Percentiles rank a stretch among this genome's conserved stretches.
Evolutionary conservation across 1,140 invertebrate species (phyloP).

Genomic region (Chrysomallon squamiferum): DNA sequence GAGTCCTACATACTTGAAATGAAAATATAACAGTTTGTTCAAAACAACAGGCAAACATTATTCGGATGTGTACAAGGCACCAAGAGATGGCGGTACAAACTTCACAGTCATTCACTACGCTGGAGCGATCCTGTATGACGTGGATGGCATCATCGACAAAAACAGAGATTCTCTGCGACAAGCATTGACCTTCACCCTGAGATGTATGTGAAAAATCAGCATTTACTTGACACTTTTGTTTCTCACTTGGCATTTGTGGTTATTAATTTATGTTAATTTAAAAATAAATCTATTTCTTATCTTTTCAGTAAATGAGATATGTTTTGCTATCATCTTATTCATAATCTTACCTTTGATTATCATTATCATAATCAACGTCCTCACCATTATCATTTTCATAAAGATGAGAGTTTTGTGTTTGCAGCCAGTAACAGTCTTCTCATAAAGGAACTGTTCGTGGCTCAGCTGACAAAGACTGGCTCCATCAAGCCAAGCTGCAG

Average conservation of each 20-base stretch:
- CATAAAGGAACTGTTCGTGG: conserved; percentile 50
- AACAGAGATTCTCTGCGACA: conserved; percentile 78
- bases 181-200: conserved; percentile 41
- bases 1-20: no score
- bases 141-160: conserved; percentile 94
- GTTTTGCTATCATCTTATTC: no score
- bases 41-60: conserved; percentile 31
- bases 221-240: background rate
- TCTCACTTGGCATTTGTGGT: no score
- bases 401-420: no score
- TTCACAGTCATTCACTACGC: conserved; percentile 92
- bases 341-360: no score
- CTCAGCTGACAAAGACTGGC: conserved; percentile 42
- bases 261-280: no score
- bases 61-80: conserved; percentile 35
- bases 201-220: conserved; percentile 28
- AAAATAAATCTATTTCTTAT: no score
- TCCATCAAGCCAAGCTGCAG: conserved; percentile 46
- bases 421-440: conserved; percentile 46
- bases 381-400: no score
- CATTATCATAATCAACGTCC: no score
- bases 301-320: no score
- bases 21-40: background rate
- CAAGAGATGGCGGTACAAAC: conserved; percentile 68
- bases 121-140: conserved; percentile 67